These are phyloP conservation scores for Amphipyra tragopoginis DNA, from an alignment of 2,888 invertebrate species.

Conservation along the genomic window DNA sequence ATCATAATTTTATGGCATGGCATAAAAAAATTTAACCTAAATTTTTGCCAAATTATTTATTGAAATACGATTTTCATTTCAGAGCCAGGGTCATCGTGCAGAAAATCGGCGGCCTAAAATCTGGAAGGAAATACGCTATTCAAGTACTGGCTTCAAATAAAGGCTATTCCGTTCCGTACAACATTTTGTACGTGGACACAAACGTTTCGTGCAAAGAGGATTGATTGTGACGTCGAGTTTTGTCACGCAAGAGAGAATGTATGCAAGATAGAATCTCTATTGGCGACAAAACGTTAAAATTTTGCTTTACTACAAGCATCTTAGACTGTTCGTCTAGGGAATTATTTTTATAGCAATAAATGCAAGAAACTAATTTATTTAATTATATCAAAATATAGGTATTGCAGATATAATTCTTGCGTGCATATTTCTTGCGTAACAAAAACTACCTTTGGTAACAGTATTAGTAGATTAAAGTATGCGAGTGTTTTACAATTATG, in stretches of 20 bases:
- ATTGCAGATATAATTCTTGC: neutral
- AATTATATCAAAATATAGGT: neutral
- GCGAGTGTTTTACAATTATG: constrained; percentile 7
- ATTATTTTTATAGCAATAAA: no score
- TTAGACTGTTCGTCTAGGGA: no score
- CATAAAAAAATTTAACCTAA: no score
- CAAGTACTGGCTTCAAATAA: constrained; percentile 81
- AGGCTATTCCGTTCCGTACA: constrained; percentile 79
- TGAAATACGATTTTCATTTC: constrained; percentile 51
- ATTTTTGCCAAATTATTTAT: no score
- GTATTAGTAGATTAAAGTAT: constrained; percentile 57
- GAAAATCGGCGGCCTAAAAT: constrained; percentile 75
- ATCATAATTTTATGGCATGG: no score
- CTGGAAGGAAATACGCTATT: constrained; percentile 82
- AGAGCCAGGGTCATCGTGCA: constrained; percentile 80
- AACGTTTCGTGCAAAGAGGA: constrained; percentile 78
- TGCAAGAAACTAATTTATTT: no score
- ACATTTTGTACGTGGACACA: constrained; percentile 79
- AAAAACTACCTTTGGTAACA: constrained; percentile 48
- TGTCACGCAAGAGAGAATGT: constrained; percentile 28
- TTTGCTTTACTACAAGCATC: neutral
- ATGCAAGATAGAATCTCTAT: constrained; percentile 2
- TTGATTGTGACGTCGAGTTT: constrained; percentile 38
- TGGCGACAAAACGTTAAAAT: no score
- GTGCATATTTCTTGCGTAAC: constrained; percentile 26